Conservation (phyloP, 2,113 vertebrate genomes). For the Sturnus vulgaris region DNA sequence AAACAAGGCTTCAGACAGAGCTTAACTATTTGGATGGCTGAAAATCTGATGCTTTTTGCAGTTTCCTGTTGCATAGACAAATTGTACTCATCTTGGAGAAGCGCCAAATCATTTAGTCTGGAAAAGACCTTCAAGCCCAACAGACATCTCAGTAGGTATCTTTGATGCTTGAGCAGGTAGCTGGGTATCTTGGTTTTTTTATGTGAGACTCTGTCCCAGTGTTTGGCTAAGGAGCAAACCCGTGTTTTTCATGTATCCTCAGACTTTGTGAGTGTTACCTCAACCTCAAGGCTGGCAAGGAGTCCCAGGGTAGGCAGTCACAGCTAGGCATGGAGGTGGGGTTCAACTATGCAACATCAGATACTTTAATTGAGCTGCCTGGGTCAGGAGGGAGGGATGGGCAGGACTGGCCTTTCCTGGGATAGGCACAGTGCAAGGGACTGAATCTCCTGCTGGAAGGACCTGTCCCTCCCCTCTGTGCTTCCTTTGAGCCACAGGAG, state of each 20-base stretch:
- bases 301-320: not conserved
- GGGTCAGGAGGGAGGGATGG: not conserved
- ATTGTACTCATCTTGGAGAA: not conserved
- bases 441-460: not conserved
- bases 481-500: accelerated
- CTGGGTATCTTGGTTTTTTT: not conserved
- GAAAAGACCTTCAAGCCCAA: not conserved
- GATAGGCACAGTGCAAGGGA: not conserved
- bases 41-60: not conserved
- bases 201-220: not conserved
- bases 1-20: not conserved
- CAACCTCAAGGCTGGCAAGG: not conserved
- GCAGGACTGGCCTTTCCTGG: not conserved
- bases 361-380: not conserved
- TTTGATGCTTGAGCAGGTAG: not conserved
- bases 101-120: not conserved
- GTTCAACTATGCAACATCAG: not conserved
- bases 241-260: accelerated
- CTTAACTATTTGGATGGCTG: not conserved
- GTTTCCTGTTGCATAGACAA: not conserved
- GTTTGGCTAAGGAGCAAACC: not conserved
- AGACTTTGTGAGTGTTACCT: not conserved
- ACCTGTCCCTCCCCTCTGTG: not conserved
- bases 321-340: not conserved
- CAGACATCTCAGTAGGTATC: not conserved